Evolutionary conservation across 2,888 invertebrate species (phyloP).

Genomic region (Rhamnusium bicolor): DNA sequence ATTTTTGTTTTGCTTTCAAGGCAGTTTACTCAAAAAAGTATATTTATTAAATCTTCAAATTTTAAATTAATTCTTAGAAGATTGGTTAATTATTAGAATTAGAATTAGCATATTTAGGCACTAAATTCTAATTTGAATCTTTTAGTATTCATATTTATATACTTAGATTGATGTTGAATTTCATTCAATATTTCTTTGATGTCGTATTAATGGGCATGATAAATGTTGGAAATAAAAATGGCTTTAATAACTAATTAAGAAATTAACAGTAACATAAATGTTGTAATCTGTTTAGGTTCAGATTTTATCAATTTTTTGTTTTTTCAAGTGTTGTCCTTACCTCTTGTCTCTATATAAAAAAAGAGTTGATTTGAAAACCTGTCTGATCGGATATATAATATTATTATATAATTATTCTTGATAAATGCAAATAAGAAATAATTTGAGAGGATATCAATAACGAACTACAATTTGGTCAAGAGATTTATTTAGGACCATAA

Average conservation of each 20-base stretch:
- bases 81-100: constrained; percentile 9
- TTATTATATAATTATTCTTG: too few relatives aligned
- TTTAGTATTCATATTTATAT: constrained; percentile 1
- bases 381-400: too few relatives aligned
- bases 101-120: constrained; percentile 5
- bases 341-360: too few relatives aligned
- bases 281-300: neutral
- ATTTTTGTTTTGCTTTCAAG: constrained; percentile 26
- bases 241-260: constrained; percentile 11
- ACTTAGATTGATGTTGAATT: neutral
- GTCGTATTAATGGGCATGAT: constrained; percentile 23
- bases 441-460: too few relatives aligned
- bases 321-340: neutral
- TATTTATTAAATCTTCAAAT: neutral
- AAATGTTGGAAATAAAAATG: constrained; percentile 7
- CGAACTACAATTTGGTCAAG: too few relatives aligned
- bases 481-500: too few relatives aligned
- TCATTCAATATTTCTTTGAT: constrained; percentile 3
- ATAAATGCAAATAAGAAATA: too few relatives aligned
- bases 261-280: neutral
- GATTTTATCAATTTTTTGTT: constrained; percentile 10
- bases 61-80: neutral
- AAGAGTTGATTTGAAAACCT: too few relatives aligned
- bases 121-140: neutral
- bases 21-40: neutral